A percentile compares a stretch with the other conserved stretches of the same genome.
These are phyloP conservation scores for Scatophagus argus DNA, from an alignment of 2,113 vertebrate genomes.

Conservation along the genomic window DNA sequence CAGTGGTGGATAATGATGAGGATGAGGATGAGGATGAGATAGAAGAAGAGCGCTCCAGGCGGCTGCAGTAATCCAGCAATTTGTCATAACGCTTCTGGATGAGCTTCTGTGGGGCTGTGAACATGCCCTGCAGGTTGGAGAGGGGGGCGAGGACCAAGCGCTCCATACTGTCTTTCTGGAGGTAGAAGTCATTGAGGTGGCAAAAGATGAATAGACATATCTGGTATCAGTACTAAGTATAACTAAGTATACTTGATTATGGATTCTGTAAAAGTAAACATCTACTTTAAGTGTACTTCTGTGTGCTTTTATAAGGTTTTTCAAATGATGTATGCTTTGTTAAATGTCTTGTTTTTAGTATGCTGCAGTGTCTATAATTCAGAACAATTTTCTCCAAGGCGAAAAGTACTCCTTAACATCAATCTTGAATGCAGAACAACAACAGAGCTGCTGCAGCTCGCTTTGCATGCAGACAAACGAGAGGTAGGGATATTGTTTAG, in stretches of 20 bases:
- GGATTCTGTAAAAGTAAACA: slow-evolving; percentile 3
- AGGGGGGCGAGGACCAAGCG: slow-evolving; percentile 88
- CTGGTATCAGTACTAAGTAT: background rate
- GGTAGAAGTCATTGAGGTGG: slow-evolving; percentile 23
- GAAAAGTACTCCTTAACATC: background rate
- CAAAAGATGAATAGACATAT: slow-evolving; percentile 1
- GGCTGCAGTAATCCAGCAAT: slow-evolving; percentile 93
- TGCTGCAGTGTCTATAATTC: slow-evolving; percentile 1
- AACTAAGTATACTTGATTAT: background rate
- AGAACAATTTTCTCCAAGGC: background rate
- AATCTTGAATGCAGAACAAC: background rate
- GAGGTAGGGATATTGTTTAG: background rate
- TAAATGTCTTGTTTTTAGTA: slow-evolving; percentile 12
- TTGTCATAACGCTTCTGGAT: slow-evolving; percentile 99
- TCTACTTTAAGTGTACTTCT: background rate
- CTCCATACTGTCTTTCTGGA: slow-evolving; percentile 87
- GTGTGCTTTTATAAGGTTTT: background rate
- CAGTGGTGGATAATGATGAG: slow-evolving; percentile 45
- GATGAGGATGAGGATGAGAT: slow-evolving; percentile 56
- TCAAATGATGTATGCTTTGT: background rate
- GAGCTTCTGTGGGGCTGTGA: slow-evolving; percentile 94
- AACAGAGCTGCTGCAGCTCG: background rate
- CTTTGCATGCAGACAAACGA: slow-evolving; percentile 34
- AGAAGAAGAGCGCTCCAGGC: slow-evolving; percentile 84
- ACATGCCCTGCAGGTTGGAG: slow-evolving; percentile 88